Evolutionary conservation across 2,113 vertebrate genomes (phyloP).

Genomic region (Gymnarchus niloticus): DNA sequence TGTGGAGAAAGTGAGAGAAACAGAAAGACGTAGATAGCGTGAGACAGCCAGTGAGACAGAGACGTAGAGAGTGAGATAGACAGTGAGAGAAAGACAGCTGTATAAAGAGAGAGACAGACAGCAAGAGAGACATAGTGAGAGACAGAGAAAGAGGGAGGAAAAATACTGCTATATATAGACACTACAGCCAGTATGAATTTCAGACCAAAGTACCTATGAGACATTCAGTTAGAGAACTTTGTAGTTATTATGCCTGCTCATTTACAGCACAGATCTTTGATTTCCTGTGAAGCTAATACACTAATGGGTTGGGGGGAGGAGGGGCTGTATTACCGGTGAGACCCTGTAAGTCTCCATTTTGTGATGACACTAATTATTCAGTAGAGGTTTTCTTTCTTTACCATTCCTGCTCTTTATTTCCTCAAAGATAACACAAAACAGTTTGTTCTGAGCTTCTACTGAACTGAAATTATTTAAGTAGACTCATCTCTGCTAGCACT

Average conservation of each 20-base stretch:
- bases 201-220: conserved; percentile 33
- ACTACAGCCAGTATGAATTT: conserved; percentile 33
- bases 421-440: not conserved
- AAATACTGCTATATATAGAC: conserved; percentile 51
- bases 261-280: not conserved
- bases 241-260: not conserved
- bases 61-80: conserved; percentile 26
- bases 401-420: not conserved
- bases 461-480: not conserved
- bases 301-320: not conserved
- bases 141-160: not conserved
- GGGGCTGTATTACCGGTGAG: not conserved
- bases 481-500: not conserved
- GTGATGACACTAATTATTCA: not conserved
- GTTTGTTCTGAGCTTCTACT: not conserved
- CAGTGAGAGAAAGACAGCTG: too few species aligned
- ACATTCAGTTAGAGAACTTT: conserved; percentile 7
- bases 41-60: too few species aligned
- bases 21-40: too few species aligned
- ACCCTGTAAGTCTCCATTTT: not conserved
- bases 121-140: too few species aligned
- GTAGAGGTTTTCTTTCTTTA: not conserved
- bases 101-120: too few species aligned
- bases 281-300: not conserved
- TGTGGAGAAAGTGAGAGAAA: too few species aligned